phyloP scores from a whole-genome alignment of 2,797 vertebrate genomes.

The Hydrocynus forskahlii region DNA sequence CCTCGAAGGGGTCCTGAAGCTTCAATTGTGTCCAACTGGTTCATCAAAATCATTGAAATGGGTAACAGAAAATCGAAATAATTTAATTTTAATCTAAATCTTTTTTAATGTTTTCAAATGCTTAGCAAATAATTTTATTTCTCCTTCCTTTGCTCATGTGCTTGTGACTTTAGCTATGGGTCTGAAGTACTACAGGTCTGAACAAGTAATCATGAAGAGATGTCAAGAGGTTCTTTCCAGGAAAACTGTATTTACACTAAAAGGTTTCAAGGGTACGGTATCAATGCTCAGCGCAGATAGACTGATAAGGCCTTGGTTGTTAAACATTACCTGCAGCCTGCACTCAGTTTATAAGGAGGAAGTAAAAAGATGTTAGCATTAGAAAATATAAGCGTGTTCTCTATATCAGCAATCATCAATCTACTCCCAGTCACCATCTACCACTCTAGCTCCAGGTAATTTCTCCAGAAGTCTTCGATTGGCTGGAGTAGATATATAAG shows the following conservation, averaged over 20 bases:
- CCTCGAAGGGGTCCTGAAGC: too few relatives aligned
- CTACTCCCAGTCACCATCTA: too few relatives aligned
- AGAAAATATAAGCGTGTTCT: not conserved
- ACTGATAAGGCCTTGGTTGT: not conserved
- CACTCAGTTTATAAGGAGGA: not conserved
- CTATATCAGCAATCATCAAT: not conserved
- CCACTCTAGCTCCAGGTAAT: too few relatives aligned
- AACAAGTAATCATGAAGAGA: not conserved
- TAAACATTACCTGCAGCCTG: slow-evolving; percentile 4
- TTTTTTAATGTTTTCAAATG: not conserved
- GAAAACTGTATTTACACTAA: not conserved
- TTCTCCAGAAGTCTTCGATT: too few relatives aligned
- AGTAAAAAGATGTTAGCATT: not conserved
- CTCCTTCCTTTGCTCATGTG: not conserved
- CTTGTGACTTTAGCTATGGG: too few relatives aligned
- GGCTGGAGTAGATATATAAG: too few relatives aligned
- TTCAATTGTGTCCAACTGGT: too few relatives aligned
- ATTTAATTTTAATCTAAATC: too few relatives aligned
- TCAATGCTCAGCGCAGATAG: not conserved
- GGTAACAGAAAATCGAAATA: too few relatives aligned
- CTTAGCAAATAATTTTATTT: not conserved
- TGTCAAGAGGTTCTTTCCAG: not conserved
- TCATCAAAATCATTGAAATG: too few relatives aligned
- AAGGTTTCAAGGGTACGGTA: not conserved
- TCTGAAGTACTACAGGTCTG: not conserved